phyloP scores from a whole-genome alignment of 2,888 invertebrate species.

The Brachyopa scutellaris region DNA sequence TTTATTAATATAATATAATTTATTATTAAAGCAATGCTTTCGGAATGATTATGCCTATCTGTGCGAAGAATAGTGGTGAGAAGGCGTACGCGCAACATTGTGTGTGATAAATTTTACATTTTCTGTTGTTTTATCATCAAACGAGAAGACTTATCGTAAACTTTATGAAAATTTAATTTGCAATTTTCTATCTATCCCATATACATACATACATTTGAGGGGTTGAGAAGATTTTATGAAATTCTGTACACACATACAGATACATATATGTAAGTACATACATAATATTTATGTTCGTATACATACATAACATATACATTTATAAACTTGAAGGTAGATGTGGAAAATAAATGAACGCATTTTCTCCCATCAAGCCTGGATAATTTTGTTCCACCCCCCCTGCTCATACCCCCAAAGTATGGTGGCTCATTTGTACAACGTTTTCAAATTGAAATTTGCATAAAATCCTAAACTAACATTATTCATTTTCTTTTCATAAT shows the following conservation, averaged over 20 bases:
- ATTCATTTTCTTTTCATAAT: slow-evolving; percentile 71
- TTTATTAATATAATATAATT: slow-evolving; percentile 54
- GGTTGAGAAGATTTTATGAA: slow-evolving; percentile 30
- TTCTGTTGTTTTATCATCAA: slow-evolving; percentile 49
- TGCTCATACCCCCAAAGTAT: no score
- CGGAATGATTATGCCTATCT: neutral
- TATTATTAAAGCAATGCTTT: slow-evolving; percentile 43
- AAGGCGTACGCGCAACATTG: neutral
- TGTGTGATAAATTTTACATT: slow-evolving; percentile 40
- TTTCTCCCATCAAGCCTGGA: slow-evolving; percentile 41
- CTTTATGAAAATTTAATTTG: slow-evolving; percentile 70
- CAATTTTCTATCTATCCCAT: slow-evolving; percentile 55
- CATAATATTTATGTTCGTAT: slow-evolving; percentile 22
- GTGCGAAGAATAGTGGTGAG: neutral
- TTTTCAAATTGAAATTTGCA: slow-evolving; percentile 70
- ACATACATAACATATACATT: neutral
- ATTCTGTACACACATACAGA: slow-evolving; percentile 58
- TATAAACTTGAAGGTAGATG: slow-evolving; percentile 20
- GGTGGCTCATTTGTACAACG: slow-evolving; percentile 62
- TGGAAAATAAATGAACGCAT: slow-evolving; percentile 65
- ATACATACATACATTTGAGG: neutral
- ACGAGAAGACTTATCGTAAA: slow-evolving; percentile 42
- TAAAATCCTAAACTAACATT: slow-evolving; percentile 71
- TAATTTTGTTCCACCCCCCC: slow-evolving; percentile 38
- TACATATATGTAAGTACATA: no score